These are phyloP conservation scores for Noturus placidus DNA, from an alignment of 2,113 vertebrate genomes.

Conservation along the genomic window DNA sequence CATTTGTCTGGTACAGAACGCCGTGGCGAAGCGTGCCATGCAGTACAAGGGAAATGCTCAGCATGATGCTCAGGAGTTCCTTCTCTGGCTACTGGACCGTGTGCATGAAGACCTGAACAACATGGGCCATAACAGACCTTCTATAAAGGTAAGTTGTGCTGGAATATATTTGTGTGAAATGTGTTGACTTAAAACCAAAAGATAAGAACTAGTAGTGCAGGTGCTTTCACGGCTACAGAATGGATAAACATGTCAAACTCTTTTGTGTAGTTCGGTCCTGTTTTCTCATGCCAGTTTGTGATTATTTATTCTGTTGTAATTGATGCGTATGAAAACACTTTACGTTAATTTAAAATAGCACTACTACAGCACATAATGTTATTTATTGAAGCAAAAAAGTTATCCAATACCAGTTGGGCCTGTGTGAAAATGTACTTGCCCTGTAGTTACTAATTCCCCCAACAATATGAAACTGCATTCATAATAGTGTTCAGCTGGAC, in stretches of 20 bases:
- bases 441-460: no score
- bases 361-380: no score
- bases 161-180: neutral
- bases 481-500: no score
- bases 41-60: slow-evolving; percentile 95
- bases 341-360: no score
- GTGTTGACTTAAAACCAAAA: neutral
- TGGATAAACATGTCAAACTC: no score
- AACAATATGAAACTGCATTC: no score
- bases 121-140: slow-evolving; percentile 70
- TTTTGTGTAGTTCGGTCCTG: neutral
- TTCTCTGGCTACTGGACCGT: slow-evolving; percentile 95
- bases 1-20: slow-evolving; percentile 74
- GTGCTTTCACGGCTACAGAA: neutral
- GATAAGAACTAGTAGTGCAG: neutral
- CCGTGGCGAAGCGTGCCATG: slow-evolving; percentile 89
- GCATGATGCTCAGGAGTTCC: slow-evolving; percentile 97
- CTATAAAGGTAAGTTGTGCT: slow-evolving; percentile 77
- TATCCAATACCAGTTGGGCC: no score
- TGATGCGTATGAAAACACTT: no score
- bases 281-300: neutral
- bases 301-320: no score
- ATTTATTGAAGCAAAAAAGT: no score
- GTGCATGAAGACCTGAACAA: slow-evolving; percentile 95
- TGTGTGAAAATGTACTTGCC: no score